These are phyloP conservation scores for Cossypha niveicapilla DNA, from an alignment of 2,797 vertebrate species.

Conservation along the genomic window DNA sequence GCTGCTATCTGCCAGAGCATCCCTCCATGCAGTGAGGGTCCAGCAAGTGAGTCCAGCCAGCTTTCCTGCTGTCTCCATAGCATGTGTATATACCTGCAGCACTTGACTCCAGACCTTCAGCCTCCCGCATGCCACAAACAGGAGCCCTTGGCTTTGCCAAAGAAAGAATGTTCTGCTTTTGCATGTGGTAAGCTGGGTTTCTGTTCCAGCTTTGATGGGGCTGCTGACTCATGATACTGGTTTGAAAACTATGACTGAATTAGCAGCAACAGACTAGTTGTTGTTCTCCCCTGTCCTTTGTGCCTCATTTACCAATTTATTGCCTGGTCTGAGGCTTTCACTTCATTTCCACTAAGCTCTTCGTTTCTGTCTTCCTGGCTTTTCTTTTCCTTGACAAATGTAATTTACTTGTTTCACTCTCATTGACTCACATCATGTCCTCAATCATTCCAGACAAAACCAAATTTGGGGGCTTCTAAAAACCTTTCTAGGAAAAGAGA, in stretches of 20 bases:
- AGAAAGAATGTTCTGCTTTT: not conserved
- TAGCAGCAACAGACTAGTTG: not conserved
- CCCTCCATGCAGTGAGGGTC: not conserved
- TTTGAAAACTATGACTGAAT: not conserved
- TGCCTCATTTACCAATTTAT: not conserved
- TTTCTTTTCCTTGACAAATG: not conserved
- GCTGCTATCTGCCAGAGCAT: fast-evolving
- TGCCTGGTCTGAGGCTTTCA: not conserved
- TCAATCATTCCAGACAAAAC: not conserved
- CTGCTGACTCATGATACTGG: not conserved
- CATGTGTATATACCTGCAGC: not conserved
- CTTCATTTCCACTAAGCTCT: not conserved
- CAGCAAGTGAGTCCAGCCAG: not conserved
- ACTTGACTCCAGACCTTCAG: not conserved
- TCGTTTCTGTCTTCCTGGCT: not conserved
- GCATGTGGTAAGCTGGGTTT: not conserved
- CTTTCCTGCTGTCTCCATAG: not conserved
- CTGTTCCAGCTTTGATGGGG: not conserved
- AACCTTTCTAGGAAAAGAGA: not conserved
- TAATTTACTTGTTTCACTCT: not conserved
- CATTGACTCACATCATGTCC: not conserved
- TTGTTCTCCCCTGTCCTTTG: not conserved
- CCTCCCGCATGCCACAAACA: not conserved
- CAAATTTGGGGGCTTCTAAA: not conserved
- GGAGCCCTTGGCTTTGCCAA: not conserved